Base-by-base conservation (phyloP, 1,140 invertebrate species). In the Drosophila bifasciata region DNA sequence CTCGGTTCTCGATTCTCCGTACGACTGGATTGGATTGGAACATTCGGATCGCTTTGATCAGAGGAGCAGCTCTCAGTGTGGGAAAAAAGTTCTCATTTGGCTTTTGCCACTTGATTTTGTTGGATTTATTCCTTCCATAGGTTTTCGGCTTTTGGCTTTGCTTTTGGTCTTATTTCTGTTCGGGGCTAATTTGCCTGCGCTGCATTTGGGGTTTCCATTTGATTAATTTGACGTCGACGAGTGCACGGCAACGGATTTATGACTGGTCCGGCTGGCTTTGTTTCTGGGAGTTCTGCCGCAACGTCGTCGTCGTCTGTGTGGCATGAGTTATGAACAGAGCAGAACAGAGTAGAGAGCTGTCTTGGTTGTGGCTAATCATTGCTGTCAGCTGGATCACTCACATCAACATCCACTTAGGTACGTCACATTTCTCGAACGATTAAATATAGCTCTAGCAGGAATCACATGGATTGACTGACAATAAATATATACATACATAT, bases 221-320 rank as follows among this genome's bases (percentile, higher is more conserved):
- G 80, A 85, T 85, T 85, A 85, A 85, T 80, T 85, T 85, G 80
- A 80, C 80, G 71, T 85, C 81, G 73, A 85, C 79, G 80, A 85
- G 66, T 84, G 80, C 80, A 85, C 61, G 76, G 76, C 79, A 79
- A 40, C 46, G 66, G 58, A 85, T 76, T 84, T 79, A 85, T 84
- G 80, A 74, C 50, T 41, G 49, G 68, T 59, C 50, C 67, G n/a
- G 36, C n/a, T n/a, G n/a, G 57, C 55, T 61, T 40, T 44, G 53
- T 64, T 70, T 57, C 48, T 39, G 56, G 58, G 48, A 56, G 50
- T 58, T 68, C 51, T 61, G 40, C 52, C 46, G 52, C 73, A 73
- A 61, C 60, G 28, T 41, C 49, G 64, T n/a, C 43, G 46, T 59
- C 32, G 53, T 63, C 59, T 55, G 61, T 79, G 70, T 60, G 76